Conservation (phyloP, 2,888 invertebrate species). For the Yponomeuta plumbellus region DNA sequence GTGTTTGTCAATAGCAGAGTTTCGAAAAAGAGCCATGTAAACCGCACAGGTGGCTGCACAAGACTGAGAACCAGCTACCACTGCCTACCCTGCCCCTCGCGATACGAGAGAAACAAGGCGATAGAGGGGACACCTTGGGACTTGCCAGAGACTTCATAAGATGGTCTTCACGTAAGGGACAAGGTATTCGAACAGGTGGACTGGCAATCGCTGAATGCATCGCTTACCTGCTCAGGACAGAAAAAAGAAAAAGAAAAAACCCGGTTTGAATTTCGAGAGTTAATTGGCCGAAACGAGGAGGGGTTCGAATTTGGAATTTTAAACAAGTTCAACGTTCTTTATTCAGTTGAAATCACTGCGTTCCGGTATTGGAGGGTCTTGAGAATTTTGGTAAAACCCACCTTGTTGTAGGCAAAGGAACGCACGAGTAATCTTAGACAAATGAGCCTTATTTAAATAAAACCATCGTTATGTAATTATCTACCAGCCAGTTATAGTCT, state of each 20-base stretch:
- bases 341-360: conserved; percentile 15
- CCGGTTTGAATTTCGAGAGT: conserved; percentile 44
- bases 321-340: conserved; percentile 10
- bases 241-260: conserved; percentile 45
- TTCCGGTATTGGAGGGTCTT: not conserved
- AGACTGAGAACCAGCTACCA: conserved; percentile 43
- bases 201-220: conserved; percentile 34
- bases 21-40: conserved; percentile 48
- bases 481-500: not conserved
- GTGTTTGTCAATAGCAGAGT: conserved; percentile 37
- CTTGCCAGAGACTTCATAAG: no score
- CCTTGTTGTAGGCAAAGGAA: not conserved
- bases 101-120: conserved; percentile 28
- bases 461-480: not conserved
- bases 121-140: conserved; percentile 40
- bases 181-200: conserved; percentile 48
- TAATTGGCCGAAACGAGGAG: conserved; percentile 43
- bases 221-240: conserved; percentile 54
- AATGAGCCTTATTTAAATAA: not conserved
- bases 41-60: conserved; percentile 62
- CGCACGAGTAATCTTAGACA: not conserved
- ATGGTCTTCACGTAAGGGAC: conserved; percentile 29
- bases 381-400: not conserved
- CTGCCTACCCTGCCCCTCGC: conserved; percentile 42
- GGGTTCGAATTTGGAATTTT: conserved; percentile 18